Base-by-base conservation (phyloP, 2,797 vertebrate species). In the Steatocranus sp. region DNA sequence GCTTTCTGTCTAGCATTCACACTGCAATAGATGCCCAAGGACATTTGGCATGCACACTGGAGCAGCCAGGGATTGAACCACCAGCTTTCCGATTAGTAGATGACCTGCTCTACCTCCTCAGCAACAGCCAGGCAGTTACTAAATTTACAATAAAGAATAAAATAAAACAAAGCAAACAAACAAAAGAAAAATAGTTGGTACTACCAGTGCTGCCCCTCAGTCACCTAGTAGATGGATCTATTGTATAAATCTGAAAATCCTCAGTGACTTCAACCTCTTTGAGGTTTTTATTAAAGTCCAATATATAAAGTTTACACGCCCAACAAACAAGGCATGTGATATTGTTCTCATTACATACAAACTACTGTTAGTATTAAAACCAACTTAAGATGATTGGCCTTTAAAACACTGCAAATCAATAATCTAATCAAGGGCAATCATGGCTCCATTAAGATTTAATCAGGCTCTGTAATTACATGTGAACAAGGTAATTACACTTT, bases 401-500 rank as follows among this genome's bases (percentile, higher is more conserved):
- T 54, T 46, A 70, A 76, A 50, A 75, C 66, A 83, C 27, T 76
- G 15, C n/a, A 50, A 80, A 84, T 91, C 79, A 85, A 87, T 85
- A 81, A 83, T 86, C 66, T 43, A 86, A 87, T 90, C 70, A 76
- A 50, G 51, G 8, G 3, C 8, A 4, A 84, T 87, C 82, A 82
- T 7, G 23, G n/a, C 20, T 43, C 58, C 80, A 73, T 85, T 83
- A 68, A 88, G 83, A 79, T 87, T 84, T 80, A 76, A 88, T 34
- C 78, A 84, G 70, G 61, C 50, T 27, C 18, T 14, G 43, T 87
- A 83, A 84, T 91, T 86, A 81, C 48, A 90, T 68, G 50, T 48
- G 81, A 70, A 80, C 11, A n/a, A 80, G 46, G 76, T 91, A 78
- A 91, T 89, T 87, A 79, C 75, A 85, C 83, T 87, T 86, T 75